These are phyloP conservation scores for Epinephelus moara DNA, from an alignment of 2,113 vertebrate genomes.

Conservation along the genomic window DNA sequence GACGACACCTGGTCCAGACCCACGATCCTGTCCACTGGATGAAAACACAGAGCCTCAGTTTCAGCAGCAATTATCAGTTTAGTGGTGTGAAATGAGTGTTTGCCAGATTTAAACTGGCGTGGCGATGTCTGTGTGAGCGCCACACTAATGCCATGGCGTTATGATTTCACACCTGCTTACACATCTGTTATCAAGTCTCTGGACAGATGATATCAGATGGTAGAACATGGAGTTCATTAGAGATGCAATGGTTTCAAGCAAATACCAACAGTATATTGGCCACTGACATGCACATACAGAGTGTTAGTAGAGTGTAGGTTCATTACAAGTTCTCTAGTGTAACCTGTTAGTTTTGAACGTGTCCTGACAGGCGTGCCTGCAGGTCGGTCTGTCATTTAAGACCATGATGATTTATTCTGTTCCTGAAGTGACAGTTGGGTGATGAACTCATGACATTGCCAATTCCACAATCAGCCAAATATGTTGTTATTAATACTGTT, in stretches of 20 bases:
- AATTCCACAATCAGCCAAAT: conserved; percentile 13
- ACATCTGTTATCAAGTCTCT: conserved; percentile 40
- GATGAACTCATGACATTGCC: neutral
- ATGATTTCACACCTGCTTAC: conserved; percentile 39
- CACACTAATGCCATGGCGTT: neutral
- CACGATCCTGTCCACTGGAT: conserved; percentile 91
- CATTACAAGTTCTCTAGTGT: conserved; percentile 15
- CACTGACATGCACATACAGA: neutral
- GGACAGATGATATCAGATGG: conserved; percentile 36
- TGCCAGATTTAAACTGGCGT: neutral
- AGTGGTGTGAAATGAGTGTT: neutral
- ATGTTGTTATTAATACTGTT: neutral
- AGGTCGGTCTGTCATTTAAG: neutral
- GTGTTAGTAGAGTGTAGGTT: neutral
- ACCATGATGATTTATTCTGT: neutral
- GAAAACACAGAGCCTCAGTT: conserved; percentile 26
- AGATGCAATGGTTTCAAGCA: conserved; percentile 43
- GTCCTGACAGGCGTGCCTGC: conserved; percentile 27
- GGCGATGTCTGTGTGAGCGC: neutral
- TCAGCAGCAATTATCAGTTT: conserved; percentile 10
- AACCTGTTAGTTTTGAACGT: conserved; percentile 22
- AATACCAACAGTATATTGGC: neutral
- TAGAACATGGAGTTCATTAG: conserved; percentile 25
- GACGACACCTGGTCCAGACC: conserved; percentile 91
- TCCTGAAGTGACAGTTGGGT: neutral